Conservation (phyloP, 2,888 invertebrate species). For the Coremacera marginata region DNA sequence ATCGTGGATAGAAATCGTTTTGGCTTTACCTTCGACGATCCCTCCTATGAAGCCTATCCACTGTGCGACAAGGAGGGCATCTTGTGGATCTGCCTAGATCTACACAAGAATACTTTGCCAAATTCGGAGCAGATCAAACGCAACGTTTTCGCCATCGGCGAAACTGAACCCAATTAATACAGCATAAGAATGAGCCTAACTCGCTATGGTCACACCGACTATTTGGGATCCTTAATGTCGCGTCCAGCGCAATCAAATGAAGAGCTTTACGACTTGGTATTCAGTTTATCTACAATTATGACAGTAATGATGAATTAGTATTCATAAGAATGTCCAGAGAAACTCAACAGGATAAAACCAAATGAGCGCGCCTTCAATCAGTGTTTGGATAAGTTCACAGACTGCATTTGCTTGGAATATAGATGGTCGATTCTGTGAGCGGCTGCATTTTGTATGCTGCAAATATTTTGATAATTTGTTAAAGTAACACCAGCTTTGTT, state of each 20-base stretch:
- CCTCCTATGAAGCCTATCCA: constrained; percentile 45
- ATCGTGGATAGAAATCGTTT: constrained; percentile 44
- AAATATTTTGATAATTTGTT: constrained; percentile 43
- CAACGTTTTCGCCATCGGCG: constrained; percentile 54
- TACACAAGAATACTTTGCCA: neutral
- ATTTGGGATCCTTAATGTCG: constrained; percentile 43
- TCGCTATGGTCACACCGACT: constrained; percentile 42
- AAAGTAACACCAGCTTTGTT: constrained; percentile 38
- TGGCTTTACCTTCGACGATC: constrained; percentile 48
- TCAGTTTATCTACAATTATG: constrained; percentile 43
- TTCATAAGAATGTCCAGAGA: constrained; percentile 36
- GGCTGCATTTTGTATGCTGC: constrained; percentile 49
- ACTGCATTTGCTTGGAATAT: constrained; percentile 49
- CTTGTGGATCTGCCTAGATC: constrained; percentile 49
- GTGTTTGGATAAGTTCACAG: constrained; percentile 48
- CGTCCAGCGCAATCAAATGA: neutral
- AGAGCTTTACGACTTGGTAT: constrained; percentile 40
- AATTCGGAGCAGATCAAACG: constrained; percentile 39
- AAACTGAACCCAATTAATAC: constrained; percentile 48
- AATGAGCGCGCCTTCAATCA: constrained; percentile 43
- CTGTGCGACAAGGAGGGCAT: constrained; percentile 46
- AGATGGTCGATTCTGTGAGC: constrained; percentile 53
- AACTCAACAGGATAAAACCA: constrained; percentile 38
- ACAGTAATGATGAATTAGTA: constrained; percentile 46
- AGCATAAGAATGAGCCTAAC: constrained; percentile 47